Conservation (phyloP, 2,888 invertebrate genomes). For the Andricus curvator region DNA sequence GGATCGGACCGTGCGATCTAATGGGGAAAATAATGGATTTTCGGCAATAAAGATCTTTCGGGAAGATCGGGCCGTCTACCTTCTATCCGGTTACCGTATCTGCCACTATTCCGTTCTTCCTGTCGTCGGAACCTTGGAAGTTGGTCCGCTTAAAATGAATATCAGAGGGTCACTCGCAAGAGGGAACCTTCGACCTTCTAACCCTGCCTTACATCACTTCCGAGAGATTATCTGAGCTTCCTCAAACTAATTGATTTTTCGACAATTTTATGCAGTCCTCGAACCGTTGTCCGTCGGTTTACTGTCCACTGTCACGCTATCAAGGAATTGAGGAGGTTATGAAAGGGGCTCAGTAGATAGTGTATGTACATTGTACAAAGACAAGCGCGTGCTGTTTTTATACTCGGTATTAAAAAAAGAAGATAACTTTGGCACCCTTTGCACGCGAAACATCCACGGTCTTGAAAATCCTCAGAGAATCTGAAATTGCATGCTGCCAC, state of each 20-base stretch:
- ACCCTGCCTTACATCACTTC: constrained; percentile 58
- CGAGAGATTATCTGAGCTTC: constrained; percentile 69
- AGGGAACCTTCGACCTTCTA: constrained; percentile 59
- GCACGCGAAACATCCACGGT: constrained; percentile 62
- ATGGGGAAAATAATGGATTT: constrained; percentile 78
- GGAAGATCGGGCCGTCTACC: constrained; percentile 69
- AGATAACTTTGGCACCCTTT: constrained; percentile 58
- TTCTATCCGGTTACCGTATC: constrained; percentile 50
- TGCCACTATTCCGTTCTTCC: constrained; percentile 47
- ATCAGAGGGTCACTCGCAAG: constrained; percentile 38
- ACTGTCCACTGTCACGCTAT: constrained; percentile 63
- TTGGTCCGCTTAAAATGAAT: constrained; percentile 47
- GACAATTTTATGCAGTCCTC: constrained; percentile 67
- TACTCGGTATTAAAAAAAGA: constrained; percentile 44
- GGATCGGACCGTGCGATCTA: constrained; percentile 74
- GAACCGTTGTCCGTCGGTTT: constrained; percentile 57
- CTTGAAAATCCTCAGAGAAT: constrained; percentile 56
- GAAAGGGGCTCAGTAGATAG: constrained; percentile 16
- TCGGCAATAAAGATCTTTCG: constrained; percentile 76
- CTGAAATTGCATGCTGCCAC: constrained; percentile 63
- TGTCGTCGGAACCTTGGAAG: constrained; percentile 45
- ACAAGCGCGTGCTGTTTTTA: constrained; percentile 9
- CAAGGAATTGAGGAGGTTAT: constrained; percentile 37
- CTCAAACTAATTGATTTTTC: constrained; percentile 73
- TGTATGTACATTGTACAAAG: neutral